Percentiles rank a stretch among this genome's conserved stretches.
These are phyloP conservation scores for Cephus rjabovi DNA, from an alignment of 2,888 invertebrate species.

Conservation along the genomic window DNA sequence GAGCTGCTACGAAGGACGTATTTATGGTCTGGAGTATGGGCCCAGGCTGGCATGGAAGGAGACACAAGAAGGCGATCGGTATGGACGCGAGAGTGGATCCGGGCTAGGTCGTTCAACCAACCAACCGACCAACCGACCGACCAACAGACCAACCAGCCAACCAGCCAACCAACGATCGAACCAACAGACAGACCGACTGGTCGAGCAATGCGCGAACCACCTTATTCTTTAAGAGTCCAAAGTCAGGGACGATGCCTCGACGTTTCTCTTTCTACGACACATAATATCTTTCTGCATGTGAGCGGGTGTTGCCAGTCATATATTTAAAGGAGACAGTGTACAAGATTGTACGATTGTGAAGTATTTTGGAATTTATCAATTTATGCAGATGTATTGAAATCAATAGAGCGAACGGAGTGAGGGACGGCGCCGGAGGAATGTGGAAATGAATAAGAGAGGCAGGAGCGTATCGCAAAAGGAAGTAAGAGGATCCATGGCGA, in stretches of 20 bases:
- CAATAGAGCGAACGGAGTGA: not conserved
- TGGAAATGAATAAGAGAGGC: slow-evolving; percentile 25
- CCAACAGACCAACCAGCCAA: slow-evolving; percentile 1
- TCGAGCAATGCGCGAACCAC: slow-evolving; percentile 29
- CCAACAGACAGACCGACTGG: slow-evolving; percentile 38
- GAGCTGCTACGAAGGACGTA: slow-evolving; percentile 44
- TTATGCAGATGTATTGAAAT: not conserved
- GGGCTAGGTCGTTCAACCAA: slow-evolving; percentile 60
- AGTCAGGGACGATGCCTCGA: not conserved
- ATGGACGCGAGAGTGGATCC: slow-evolving; percentile 55
- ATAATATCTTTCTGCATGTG: not conserved
- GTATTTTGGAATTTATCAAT: not conserved
- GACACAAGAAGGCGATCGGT: slow-evolving; percentile 53
- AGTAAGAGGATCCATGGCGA: slow-evolving; percentile 44
- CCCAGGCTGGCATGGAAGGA: slow-evolving; percentile 14
- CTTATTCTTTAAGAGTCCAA: slow-evolving; percentile 44
- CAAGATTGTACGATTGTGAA: not conserved
- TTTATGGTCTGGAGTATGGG: slow-evolving; percentile 48
- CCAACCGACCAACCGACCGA: slow-evolving; percentile 33
- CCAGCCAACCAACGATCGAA: slow-evolving; percentile 30
- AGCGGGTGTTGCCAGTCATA: not conserved
- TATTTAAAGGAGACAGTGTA: not conserved
- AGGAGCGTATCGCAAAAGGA: slow-evolving; percentile 39
- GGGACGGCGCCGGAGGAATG: slow-evolving; percentile 24
- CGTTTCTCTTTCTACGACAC: not conserved